Base-by-base conservation (phyloP, 2,888 invertebrate species). In the Invenusta paracnida region DNA sequence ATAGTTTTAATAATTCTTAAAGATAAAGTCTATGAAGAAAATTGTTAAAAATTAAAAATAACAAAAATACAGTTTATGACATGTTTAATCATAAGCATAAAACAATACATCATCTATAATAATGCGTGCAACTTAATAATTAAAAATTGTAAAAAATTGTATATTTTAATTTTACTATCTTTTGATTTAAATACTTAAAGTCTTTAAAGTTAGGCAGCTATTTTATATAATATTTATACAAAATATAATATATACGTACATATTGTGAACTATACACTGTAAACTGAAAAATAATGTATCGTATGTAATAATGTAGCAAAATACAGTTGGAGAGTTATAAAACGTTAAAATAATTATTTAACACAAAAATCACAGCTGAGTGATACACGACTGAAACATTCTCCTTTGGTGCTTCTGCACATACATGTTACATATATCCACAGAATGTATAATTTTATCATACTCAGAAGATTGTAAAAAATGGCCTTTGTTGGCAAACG, bases 321-420 rank as follows among this genome's bases (percentile, higher is more conserved):
- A 48, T 48, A 48, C 17, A 48, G 5, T 48, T 48, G 48, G 48
- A 48, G 48, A 48, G 48, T 48, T 48, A 48, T 48, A 48, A 48
- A 48, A 48, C 5, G 17, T 48, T 48, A 48, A 11, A 17, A 48
- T 48, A 48, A 48, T 48, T 11, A 48, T 11, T 2, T n/a, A 79
- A 79, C 79, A 79, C 5, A 27, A 79, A 23, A 79, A 79, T n/a
- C 79, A 79, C 79, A 79, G 23, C 28, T 27, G n/a, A 79, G 79
- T 79, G 23, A 79, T 79, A 27, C 23, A 5, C 79, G 79, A 11
- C 79, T 79, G 25, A n/a, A 79, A n/a, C 79, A 79, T 79, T 79
- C 79, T 79, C 79, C 79, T 5, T 23, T 23, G 79, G n/a, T 79
- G 79, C 79, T 27, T 79, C 79, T 79, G n/a, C 79, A 79, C n/a